Evolutionary conservation across 2,113 vertebrate species (phyloP), one percentile per base, ranked within the genome.

Genomic region (Myocastor coypus): DNA sequence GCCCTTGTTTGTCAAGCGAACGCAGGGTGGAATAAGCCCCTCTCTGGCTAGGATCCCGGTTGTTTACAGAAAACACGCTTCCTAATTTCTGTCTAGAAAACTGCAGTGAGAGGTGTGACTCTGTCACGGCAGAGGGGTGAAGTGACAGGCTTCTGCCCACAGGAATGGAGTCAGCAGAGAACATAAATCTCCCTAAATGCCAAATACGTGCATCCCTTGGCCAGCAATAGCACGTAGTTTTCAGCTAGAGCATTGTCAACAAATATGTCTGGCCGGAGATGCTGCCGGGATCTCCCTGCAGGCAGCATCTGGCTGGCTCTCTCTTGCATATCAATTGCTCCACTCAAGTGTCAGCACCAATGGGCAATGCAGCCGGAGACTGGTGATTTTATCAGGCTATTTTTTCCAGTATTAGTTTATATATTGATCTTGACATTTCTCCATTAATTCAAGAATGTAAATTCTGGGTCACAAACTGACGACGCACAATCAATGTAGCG

Each of bases 11-110:
- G 4, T 3, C 22, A 50, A 83, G 30, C 12, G 19, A 78, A 14
- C 2, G 8, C 8, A 19, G 0, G 1, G 7, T 12, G 5, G 12
- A 0, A 7, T 14, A 7, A 32, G 34, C 32, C 42, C 8, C 50
- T 83, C 30, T 19, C 14, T 42, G 66, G 50, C 2, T 2, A n/a
- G 16, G 50, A n/a, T 20, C 30, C 2, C 24, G 40, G 32, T 55
- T 40, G 55, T 24, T 73, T 34, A 84, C 46, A n/a, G 4, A 73
- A 69, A 61, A 22, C 22, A 2, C 19, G 30, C 16, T 64, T 46
- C 28, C 40, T 34, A 83, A 2, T 64, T 69, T 78, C 52, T 59
- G 30, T 55, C n/a, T 55, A 22, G 0, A n/a, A 32, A 24, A 78
- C 14, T 32, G 24, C 24, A 40, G 32, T 3, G 6, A 40, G 32